phyloP scores from a whole-genome alignment of 2,888 invertebrate genomes.

The Leuctra nigra region DNA sequence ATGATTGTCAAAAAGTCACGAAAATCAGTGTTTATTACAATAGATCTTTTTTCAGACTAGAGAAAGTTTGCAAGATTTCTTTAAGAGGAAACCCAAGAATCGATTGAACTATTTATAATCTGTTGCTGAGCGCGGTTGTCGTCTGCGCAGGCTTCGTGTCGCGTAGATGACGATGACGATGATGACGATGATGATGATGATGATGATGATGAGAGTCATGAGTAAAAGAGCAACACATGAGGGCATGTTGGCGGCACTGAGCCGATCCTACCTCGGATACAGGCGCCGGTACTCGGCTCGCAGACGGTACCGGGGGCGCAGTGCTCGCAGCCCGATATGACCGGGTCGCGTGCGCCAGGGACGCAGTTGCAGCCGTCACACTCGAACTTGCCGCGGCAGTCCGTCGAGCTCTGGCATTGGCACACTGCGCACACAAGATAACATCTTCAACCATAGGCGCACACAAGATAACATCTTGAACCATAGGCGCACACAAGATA shows the following conservation, averaged over 20 bases:
- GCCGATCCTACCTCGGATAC: slow-evolving; percentile 63
- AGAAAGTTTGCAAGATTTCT: slow-evolving; percentile 2
- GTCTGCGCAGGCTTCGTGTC: no score
- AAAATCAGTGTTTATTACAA: slow-evolving; percentile 34
- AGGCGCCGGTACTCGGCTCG: slow-evolving; percentile 72
- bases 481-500: no score
- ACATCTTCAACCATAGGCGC: no score
- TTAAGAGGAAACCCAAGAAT: slow-evolving; percentile 6
- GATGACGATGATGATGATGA: not conserved
- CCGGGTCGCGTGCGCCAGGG: slow-evolving; percentile 35
- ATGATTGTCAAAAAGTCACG: not conserved
- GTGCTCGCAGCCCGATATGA: slow-evolving; percentile 55
- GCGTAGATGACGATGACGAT: no score
- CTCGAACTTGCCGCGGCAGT: slow-evolving; percentile 53
- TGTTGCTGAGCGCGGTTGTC: not conserved
- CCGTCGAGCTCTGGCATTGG: slow-evolving; percentile 61
- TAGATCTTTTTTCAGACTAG: slow-evolving; percentile 12
- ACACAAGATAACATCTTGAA: no score
- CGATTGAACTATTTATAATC: slow-evolving; percentile 1
- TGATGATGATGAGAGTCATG: not conserved
- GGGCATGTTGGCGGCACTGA: no score
- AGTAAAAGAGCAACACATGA: slow-evolving; percentile 25
- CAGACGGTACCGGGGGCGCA: slow-evolving; percentile 73
- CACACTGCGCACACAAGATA: no score
- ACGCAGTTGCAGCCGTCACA: slow-evolving; percentile 69